Conservation (phyloP, 2,113 vertebrate species). For the Cinclus mexicanus region DNA sequence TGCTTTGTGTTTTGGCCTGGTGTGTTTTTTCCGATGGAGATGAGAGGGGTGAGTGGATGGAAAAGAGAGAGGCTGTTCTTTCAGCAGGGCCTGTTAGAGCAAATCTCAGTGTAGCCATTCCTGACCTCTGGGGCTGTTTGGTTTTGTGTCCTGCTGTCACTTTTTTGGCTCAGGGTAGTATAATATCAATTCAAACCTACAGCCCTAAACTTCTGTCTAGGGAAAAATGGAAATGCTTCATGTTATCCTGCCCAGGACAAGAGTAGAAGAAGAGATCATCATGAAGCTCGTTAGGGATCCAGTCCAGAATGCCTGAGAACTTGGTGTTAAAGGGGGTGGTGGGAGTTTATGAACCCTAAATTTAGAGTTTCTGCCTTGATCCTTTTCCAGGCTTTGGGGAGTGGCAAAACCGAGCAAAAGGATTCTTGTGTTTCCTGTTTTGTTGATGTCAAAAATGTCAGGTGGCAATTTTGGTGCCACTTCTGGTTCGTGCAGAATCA, state of each 20-base stretch:
- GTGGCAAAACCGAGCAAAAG: not conserved
- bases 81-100: not conserved
- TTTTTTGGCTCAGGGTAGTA: not conserved
- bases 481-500: not conserved
- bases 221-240: not conserved
- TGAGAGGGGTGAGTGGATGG: not conserved
- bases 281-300: not conserved
- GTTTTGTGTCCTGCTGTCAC: not conserved
- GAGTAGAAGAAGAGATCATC: not conserved
- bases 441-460: not conserved
- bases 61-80: not conserved
- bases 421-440: not conserved
- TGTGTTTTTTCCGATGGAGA: slow-evolving; percentile 33
- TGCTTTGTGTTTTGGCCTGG: slow-evolving; percentile 23
- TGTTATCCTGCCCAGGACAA: not conserved
- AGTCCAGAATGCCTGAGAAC: not conserved
- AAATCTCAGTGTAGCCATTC: not conserved
- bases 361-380: not conserved
- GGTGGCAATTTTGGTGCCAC: not conserved
- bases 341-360: not conserved
- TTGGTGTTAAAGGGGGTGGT: not conserved
- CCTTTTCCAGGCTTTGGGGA: not conserved
- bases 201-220: not conserved
- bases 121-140: slow-evolving; percentile 18
- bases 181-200: not conserved